Evolutionary conservation across 2,113 vertebrate species (phyloP), one percentile per base, ranked within the genome.

Genomic region (Bos taurus): DNA sequence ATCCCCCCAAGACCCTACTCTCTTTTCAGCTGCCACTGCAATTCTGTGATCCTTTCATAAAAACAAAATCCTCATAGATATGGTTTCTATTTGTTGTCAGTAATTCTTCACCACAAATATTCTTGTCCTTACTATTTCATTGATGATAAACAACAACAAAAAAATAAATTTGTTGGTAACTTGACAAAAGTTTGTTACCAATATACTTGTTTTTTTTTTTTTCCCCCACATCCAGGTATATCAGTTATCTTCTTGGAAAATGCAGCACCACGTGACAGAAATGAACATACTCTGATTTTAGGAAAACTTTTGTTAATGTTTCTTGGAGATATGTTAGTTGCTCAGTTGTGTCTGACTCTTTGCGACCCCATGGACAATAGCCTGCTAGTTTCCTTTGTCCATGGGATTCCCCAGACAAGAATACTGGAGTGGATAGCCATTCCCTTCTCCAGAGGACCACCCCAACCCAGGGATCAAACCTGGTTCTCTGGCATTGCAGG

Each of bases 351-450:
- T 77, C 71, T 43, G 71, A 77, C 71, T 26, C 36, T 43, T 77
- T 43, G 71, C 0, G 0, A 43, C 23, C 21, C 21, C 40, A 43
- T 0, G 12, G 71, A 43, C 23, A 2, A 6, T 26, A 77, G 40
- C 71, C 71, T 26, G 12, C 36, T 77, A 14, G 36, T 6, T 14
- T 71, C 21, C 23, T 77, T 14, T 77, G 71, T 77, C 23, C 36
- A 77, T 43, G 40, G 71, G 12, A 25, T 43, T 43, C 23, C 12
- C 40, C 71, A 26, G 71, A 43, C 36, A 77, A 14, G 23, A 77
- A 77, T 77, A 14, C 40, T 43, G 36, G 40, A 43, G 40, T 77
- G 40, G 23, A 43, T 26, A 26, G 71, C 40, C 23, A 77, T 43
- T 77, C 12, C 40, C 36, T 77, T 77, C 21, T 77, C 23, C 40